A percentile compares a stretch with the other conserved stretches of the same genome.
Evolutionary conservation across 2,888 invertebrate species (phyloP).

Genomic region (Ennomos erosarius): DNA sequence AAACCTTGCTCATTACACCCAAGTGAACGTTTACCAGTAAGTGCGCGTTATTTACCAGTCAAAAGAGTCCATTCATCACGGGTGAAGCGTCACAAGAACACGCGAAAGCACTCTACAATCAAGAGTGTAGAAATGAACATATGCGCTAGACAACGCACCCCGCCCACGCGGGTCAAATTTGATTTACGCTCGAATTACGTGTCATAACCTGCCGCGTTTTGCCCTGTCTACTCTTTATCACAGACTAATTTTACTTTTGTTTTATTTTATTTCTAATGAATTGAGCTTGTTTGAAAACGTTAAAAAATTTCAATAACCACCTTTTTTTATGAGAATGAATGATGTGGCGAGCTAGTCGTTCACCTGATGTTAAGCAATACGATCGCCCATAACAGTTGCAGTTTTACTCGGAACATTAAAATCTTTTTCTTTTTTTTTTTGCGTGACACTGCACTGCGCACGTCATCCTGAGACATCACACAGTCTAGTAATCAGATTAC

Average conservation of each 20-base stretch:
- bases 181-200: slow-evolving; percentile 85
- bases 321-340: too few species aligned
- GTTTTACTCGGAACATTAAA: too few species aligned
- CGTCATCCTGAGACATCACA: too few species aligned
- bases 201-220: slow-evolving; percentile 76
- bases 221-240: slow-evolving; percentile 45
- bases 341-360: too few species aligned
- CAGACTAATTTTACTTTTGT: slow-evolving; percentile 42
- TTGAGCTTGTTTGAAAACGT: too few species aligned
- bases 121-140: slow-evolving; percentile 74
- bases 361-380: too few species aligned
- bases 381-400: too few species aligned
- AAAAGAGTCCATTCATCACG: slow-evolving; percentile 66
- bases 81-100: slow-evolving; percentile 72
- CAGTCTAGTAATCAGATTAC: too few species aligned
- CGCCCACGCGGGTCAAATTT: slow-evolving; percentile 83
- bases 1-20: not conserved
- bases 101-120: slow-evolving; percentile 70
- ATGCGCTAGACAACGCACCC: slow-evolving; percentile 75
- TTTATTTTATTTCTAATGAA: too few species aligned
- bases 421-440: too few species aligned
- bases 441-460: too few species aligned
- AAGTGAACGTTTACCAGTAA: slow-evolving; percentile 8
- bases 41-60: slow-evolving; percentile 46
- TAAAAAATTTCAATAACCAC: too few species aligned